Evolutionary conservation across 1,140 invertebrate species (phyloP).

Genomic region (Dryas iulia): DNA sequence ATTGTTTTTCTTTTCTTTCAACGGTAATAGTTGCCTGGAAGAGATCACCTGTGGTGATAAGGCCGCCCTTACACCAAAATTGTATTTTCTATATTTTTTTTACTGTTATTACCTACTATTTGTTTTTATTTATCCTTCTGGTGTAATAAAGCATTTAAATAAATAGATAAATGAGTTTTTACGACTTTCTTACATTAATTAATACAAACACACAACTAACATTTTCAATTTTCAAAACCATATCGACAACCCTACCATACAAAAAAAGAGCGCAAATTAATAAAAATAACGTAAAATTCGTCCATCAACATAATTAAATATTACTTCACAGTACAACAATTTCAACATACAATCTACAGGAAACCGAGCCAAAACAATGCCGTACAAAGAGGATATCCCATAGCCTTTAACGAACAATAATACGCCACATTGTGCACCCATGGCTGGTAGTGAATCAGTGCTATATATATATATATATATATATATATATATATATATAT

Average conservation of each 20-base stretch:
- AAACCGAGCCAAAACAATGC: constrained; percentile 42
- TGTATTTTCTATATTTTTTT: no score
- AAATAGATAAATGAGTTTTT: no score
- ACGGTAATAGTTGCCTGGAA: no score
- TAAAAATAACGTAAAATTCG: not conserved
- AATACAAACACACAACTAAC: not conserved
- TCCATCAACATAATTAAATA: not conserved
- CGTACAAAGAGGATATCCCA: constrained; percentile 56
- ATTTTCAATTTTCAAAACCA: not conserved
- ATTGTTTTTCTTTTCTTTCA: no score
- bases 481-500: no score
- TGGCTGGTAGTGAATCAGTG: constrained; percentile 42
- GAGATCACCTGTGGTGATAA: no score
- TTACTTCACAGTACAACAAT: constrained; percentile 4
- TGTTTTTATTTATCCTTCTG: no score
- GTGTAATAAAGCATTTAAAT: no score
- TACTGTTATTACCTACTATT: no score
- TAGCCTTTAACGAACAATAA: constrained; percentile 46
- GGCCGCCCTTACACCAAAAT: no score
- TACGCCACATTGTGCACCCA: constrained; percentile 33
- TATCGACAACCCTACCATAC: not conserved
- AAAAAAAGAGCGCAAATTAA: not conserved
- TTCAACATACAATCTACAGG: constrained; percentile 38
- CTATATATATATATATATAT: no score
- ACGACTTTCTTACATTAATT: no score